These are phyloP conservation scores for Sphinx pinastri DNA, from an alignment of 2,888 invertebrate genomes.

Conservation along the genomic window DNA sequence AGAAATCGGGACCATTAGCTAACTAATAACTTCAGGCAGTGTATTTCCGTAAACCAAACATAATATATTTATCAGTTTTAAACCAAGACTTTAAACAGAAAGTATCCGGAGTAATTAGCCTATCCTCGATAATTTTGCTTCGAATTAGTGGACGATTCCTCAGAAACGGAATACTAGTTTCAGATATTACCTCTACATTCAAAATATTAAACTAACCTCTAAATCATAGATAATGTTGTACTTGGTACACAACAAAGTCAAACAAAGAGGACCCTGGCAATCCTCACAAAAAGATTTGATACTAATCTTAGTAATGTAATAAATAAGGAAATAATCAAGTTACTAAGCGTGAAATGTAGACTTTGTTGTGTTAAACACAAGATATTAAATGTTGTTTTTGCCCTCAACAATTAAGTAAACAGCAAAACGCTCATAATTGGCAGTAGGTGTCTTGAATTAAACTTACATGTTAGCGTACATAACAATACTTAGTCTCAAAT, in stretches of 20 bases:
- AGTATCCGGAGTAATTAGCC: too few relatives aligned
- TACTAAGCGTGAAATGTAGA: conserved; percentile 25
- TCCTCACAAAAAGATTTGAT: conserved; percentile 2
- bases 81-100: too few relatives aligned
- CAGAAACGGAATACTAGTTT: too few relatives aligned
- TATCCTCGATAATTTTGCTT: too few relatives aligned
- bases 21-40: too few relatives aligned
- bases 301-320: conserved; percentile 23
- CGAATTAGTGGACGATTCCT: too few relatives aligned
- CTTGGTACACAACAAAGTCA: background rate
- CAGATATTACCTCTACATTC: too few relatives aligned
- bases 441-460: background rate
- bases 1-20: too few relatives aligned
- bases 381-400: background rate
- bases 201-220: too few relatives aligned
- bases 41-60: too few relatives aligned
- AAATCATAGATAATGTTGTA: background rate
- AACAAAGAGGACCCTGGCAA: conserved; percentile 15
- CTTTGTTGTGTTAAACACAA: conserved; percentile 13
- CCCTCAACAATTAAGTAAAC: background rate
- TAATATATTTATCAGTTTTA: too few relatives aligned
- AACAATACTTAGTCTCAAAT: too few relatives aligned
- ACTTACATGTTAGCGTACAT: background rate
- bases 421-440: background rate
- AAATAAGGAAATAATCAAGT: conserved; percentile 28